Evolutionary conservation across 1,140 invertebrate genomes (phyloP), one percentile per base, ranked within the genome.

Genomic region (Lanistes nyassanus): DNA sequence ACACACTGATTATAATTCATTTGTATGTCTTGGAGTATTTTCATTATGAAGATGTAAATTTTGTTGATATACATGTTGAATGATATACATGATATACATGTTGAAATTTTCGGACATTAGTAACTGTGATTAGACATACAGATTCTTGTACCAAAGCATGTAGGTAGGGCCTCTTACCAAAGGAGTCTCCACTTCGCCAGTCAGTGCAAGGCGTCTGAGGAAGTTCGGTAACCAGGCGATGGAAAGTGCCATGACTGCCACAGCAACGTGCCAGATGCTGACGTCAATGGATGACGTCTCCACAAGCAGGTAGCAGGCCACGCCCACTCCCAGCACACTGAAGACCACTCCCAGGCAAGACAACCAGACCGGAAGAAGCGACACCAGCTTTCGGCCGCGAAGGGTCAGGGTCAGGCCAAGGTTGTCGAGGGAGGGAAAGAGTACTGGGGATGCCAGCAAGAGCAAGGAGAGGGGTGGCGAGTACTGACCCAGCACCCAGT

Each of bases 181-280:
- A 21, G 11, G n/a, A 0, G 11, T 29, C 21, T 62, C 36, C 34
- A 21, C 65, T 16, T 19, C 42, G 23, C 21, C 47, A 16, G 23
- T 29, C 53, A 13, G 56, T 16, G 19, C 16, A 23, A 34, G 19
- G 36, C 29, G 19, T 19, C 55, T 66, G 34, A 64, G 75, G 55
- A 80, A 62, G 58, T 67, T 62, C 37, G 79, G 79, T 37, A 82
- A 69, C 81, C 77, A 80, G 26, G 77, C 62, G 34, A 78, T 53
- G 19, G 51, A 76, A 0, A 79, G 69, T 42, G 53, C 67, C 26
- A 75, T 23, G 21, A 79, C 37, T 0, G 58, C 66, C 19, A 72
- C 74, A 26, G 55, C 55, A 1, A 47, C 23, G 26, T 79, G 80
- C 66, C 73, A 74, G 34, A 77, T 39, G 53, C 71, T 55, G 23